Base-by-base conservation (phyloP, 2,113 vertebrate species). In the Melanostigma gelatinosum region DNA sequence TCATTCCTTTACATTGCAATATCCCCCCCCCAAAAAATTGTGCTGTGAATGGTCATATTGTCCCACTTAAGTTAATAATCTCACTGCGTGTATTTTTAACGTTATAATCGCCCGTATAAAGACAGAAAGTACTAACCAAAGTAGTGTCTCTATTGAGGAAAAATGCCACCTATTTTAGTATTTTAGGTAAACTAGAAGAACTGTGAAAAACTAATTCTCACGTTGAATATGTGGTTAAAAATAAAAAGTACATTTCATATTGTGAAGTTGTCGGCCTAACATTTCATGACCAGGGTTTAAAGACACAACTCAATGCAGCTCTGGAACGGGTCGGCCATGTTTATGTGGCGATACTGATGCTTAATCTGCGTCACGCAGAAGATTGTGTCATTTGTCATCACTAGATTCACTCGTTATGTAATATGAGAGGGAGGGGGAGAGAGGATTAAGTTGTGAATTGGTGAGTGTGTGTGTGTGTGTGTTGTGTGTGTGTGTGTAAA, bases 391-490 rank as follows among this genome's bases (percentile, higher is more conserved):
- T 86, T 85, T 84, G 22, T 88, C 82, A 92, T 89, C 85, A 75
- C 86, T 63, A n/a, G 83, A 82, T 92, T 87, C 70, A 77, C 71
- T 77, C 24, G 40, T 90, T 91, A 92, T 83, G 84, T 88, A 91
- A 94, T 70, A 5, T 69, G 88, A 86, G 88, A 62, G 79, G 20
- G 67, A 86, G 76, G 52, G 54, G 63, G 72, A 42, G 75, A 62
- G 76, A 42, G 86, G 90, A 93, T 92, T 92, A 88, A 73, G 79
- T 80, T 27, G 55, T 84, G 84, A 79, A 52, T 58, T 52, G 15
- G 29, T 57, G 83, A 42, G 65, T 65, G 27, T 79, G 55, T 79
- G 57, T 38, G 24, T 81, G 61, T 62, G 29, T 63, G 34, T 40
- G 48, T 57, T 13, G 10, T 61, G 58, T 61, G 24, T 24, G 55